Conservation (phyloP, 2,797 vertebrate genomes). For the Sebastes umbrosus region DNA sequence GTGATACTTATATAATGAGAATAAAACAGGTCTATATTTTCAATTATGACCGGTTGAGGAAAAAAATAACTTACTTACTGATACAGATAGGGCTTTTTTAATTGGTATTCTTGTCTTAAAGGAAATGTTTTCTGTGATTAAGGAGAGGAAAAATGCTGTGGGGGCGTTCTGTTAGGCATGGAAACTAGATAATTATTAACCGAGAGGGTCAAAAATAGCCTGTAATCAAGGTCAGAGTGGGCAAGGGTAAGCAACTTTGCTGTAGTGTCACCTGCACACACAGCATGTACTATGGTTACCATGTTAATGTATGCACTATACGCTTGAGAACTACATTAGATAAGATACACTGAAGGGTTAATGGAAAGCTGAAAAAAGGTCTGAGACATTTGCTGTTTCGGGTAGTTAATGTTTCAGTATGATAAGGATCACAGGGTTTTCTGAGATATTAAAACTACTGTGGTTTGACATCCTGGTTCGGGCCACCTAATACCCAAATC, state of each 20-base stretch:
- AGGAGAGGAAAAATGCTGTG: conserved; percentile 4
- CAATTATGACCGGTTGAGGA: neutral
- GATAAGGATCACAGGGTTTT: neutral
- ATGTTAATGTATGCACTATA: conserved; percentile 8
- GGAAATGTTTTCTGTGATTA: neutral
- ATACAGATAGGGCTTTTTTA: neutral
- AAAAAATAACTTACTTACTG: neutral
- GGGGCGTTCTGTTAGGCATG: conserved; percentile 36
- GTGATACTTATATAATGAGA: neutral
- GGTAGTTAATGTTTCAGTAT: neutral
- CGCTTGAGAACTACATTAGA: neutral
- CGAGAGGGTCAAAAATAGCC: conserved; percentile 61
- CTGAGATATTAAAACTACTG: neutral
- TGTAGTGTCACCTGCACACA: conserved; percentile 23
- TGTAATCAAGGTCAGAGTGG: conserved; percentile 66
- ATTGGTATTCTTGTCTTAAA: neutral
- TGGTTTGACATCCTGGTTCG: neutral
- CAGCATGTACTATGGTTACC: conserved; percentile 8
- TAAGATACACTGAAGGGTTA: neutral
- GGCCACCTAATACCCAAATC: conserved; percentile 26
- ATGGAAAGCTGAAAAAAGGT: neutral
- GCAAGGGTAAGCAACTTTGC: conserved; percentile 39
- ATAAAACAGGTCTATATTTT: neutral
- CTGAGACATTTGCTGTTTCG: neutral
- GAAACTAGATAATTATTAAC: conserved; percentile 76